Evolutionary conservation across 1,140 invertebrate genomes (phyloP).

Genomic region (Eupristina koningsbergeri): DNA sequence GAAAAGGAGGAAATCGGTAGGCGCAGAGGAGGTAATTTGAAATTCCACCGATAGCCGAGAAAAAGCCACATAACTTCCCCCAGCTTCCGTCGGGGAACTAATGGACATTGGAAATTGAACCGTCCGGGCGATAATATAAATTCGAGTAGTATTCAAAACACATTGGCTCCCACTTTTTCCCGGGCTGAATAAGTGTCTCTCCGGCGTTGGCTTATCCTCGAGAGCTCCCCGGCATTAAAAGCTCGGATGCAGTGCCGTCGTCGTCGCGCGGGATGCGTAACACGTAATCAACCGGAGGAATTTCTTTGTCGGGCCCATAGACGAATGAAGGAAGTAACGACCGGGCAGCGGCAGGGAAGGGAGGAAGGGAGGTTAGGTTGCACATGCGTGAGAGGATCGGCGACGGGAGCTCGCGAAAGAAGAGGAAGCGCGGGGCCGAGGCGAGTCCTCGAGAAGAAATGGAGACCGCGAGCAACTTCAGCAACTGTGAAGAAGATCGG

Average conservation of each 20-base stretch:
- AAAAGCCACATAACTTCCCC: conserved; percentile 6
- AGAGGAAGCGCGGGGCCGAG: background rate
- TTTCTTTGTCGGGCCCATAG: conserved; percentile 66
- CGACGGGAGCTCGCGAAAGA: background rate
- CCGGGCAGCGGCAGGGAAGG: conserved; percentile 15
- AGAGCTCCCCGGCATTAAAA: conserved; percentile 55
- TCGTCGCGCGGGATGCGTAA: conserved; percentile 57
- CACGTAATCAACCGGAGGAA: conserved; percentile 66
- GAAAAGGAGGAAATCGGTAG: background rate
- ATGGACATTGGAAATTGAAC: conserved; percentile 30
- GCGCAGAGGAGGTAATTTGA: background rate
- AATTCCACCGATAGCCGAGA: conserved; percentile 22
- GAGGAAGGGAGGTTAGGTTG: background rate
- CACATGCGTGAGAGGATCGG: background rate
- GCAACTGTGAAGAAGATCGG: conserved; percentile 49
- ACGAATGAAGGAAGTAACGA: conserved; percentile 36
- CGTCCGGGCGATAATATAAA: conserved; percentile 22
- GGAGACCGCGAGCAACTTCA: conserved; percentile 31
- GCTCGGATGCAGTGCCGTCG: conserved; percentile 55
- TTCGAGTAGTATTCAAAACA: conserved; percentile 34
- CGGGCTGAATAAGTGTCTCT: conserved; percentile 23
- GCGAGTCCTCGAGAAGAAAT: conserved; percentile 38
- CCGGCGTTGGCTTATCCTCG: conserved; percentile 57
- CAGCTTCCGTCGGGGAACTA: conserved; percentile 29
- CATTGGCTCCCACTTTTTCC: conserved; percentile 37